These are phyloP conservation scores for Climacteris rufus DNA, from an alignment of 2,113 vertebrate species.

Conservation along the genomic window DNA sequence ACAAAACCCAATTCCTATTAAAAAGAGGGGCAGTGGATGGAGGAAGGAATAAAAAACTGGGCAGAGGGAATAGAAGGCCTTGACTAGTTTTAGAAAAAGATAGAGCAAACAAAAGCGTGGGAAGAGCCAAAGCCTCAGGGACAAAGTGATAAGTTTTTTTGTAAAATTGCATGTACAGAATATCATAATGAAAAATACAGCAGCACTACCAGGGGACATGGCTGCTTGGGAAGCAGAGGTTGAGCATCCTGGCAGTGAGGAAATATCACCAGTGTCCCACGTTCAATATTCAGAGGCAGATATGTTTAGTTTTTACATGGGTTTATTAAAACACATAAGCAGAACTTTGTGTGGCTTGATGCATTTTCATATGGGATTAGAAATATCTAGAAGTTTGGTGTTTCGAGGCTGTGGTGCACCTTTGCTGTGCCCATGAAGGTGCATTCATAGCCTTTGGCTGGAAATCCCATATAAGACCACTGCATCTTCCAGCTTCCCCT, in stretches of 20 bases:
- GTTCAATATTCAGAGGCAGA: not conserved
- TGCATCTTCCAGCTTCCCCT: not conserved
- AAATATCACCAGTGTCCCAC: not conserved
- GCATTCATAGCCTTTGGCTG: not conserved
- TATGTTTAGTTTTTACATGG: not conserved
- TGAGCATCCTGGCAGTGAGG: not conserved
- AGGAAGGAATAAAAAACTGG: not conserved
- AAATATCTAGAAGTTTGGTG: not conserved
- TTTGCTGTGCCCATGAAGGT: not conserved
- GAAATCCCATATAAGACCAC: not conserved
- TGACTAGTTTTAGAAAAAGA: not conserved
- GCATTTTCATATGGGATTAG: not conserved
- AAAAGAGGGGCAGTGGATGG: not conserved
- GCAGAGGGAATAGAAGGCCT: not conserved
- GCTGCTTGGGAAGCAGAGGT: not conserved
- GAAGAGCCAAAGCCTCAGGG: conserved; percentile 9
- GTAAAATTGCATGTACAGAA: not conserved
- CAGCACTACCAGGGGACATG: not conserved
- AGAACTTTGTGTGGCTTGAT: not conserved
- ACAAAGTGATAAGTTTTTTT: not conserved
- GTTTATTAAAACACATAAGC: not conserved
- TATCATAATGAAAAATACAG: conserved; percentile 18
- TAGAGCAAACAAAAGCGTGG: not conserved
- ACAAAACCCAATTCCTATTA: not conserved
- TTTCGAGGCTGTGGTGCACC: not conserved